Base-by-base conservation (phyloP, 2,797 vertebrate genomes). In the Sebastes melanostomus region DNA sequence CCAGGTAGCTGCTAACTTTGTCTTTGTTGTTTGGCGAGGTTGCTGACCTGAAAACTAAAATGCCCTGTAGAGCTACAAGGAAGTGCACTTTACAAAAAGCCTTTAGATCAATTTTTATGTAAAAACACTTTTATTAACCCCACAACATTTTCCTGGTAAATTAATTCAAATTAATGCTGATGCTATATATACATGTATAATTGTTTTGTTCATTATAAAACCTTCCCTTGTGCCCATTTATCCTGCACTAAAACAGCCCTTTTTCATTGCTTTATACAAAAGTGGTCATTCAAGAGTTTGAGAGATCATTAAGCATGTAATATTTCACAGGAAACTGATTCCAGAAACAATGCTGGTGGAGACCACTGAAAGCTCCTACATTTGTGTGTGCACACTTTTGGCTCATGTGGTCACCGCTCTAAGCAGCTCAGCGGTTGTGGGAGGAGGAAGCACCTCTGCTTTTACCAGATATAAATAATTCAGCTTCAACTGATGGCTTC, bases 401-500 rank as follows among this genome's bases (percentile, higher is more conserved):
- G 71, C 14, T 18, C 18, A 32, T 84, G 75, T 72, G 80, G 87
- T 86, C 60, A 82, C 52, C 4, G 3, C 67, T 77, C 29, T 32
- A 20, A 73, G 74, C 29, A 62, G 60, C 38, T 80, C 61, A 63
- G 67, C 32, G 9, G 22, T 55, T 14, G 14, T 63, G 58, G 34
- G 22, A 66, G 34, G 22, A 66, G 66, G 63, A 70, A 68, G 75
- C 73, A 16, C 46, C 30, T 69, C 66, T 60, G 72, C 20, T 54
- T 54, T 54, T 54, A 54, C n/a, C 10, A 54, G 8, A 54, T 50
- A 89, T 91, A 56, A 86, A 93, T 91, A 89, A 84, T 89, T 71
- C 72, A 73, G n/a, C 32, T 75, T 25, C 59, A 69, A 80, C 72
- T 72, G 60, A 84, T 72, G 46, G 24, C 78, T 87, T 89, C 87